A percentile compares a stretch with the other conserved stretches of the same genome.
Conservation (phyloP, 2,797 vertebrate species). For the Acomys russatus region DNA sequence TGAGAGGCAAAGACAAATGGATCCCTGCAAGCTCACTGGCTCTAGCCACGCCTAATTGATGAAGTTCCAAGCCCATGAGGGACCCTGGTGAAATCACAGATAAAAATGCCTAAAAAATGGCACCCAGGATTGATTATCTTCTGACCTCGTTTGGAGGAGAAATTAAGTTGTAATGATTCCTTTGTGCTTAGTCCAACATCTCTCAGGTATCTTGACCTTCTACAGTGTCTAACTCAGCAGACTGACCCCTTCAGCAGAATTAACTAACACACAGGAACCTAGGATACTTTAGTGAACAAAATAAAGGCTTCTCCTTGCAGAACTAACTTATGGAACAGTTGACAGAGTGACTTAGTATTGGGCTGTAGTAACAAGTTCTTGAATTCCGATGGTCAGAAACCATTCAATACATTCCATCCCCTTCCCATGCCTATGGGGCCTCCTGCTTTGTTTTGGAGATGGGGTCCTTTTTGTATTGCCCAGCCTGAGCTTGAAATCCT, state of each 20-base stretch:
- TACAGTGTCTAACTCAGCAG: not conserved
- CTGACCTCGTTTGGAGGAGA: not conserved
- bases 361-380: constrained; percentile 17
- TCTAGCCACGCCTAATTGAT: not conserved
- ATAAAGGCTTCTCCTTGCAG: not conserved
- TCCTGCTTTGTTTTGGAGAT: not conserved
- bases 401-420: not conserved
- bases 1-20: not conserved
- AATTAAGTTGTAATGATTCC: not conserved
- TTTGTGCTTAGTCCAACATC: not conserved
- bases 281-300: constrained; percentile 16
- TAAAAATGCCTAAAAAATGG: not conserved
- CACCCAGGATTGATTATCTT: not conserved
- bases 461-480: not conserved
- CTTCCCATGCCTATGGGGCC: not conserved
- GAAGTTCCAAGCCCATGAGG: not conserved
- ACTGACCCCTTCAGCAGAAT: not conserved
- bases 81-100: not conserved
- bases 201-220: constrained; percentile 2
- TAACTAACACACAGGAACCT: constrained; percentile 7
- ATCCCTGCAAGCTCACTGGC: not conserved
- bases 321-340: not conserved
- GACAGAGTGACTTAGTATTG: not conserved
- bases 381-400: not conserved
- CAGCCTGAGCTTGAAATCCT: not conserved